Evolutionary conservation across 2,797 vertebrate species (phyloP).

Genomic region (Nasua narica): DNA sequence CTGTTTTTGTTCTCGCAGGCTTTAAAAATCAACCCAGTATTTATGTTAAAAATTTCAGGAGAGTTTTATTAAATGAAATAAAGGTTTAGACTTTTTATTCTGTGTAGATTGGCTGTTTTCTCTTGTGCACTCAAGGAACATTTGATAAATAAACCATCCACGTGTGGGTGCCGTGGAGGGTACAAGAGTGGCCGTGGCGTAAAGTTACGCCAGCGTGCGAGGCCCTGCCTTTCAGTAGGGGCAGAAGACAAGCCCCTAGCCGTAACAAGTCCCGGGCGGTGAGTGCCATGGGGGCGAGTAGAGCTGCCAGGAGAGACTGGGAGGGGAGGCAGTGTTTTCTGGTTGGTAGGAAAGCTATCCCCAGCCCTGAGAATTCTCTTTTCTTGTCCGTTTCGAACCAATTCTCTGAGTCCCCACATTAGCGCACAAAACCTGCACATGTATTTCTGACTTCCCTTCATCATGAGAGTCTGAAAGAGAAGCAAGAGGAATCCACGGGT

Average conservation of each 20-base stretch:
- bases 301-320: background rate
- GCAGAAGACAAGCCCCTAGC: background rate
- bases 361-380: background rate
- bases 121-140: background rate
- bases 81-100: background rate
- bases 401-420: background rate
- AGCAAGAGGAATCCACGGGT: background rate
- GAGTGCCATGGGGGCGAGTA: background rate
- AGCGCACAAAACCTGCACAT: background rate
- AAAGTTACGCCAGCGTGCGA: background rate
- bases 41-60: background rate
- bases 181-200: background rate
- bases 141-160: background rate
- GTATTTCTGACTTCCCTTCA: background rate
- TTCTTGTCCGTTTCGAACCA: background rate
- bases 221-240: background rate
- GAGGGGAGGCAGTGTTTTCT: background rate
- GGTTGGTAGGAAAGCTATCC: background rate
- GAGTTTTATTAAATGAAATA: background rate
- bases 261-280: background rate
- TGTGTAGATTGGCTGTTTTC: background rate
- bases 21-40: slow-evolving; percentile 40
- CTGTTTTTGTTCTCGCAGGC: background rate
- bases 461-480: background rate
- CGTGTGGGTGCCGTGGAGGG: background rate